Evolutionary conservation across 30 jellyfish, hydroid and myxozoan genomes (phyloP).

Genomic region (Calvadosia cruxmelitensis): DNA sequence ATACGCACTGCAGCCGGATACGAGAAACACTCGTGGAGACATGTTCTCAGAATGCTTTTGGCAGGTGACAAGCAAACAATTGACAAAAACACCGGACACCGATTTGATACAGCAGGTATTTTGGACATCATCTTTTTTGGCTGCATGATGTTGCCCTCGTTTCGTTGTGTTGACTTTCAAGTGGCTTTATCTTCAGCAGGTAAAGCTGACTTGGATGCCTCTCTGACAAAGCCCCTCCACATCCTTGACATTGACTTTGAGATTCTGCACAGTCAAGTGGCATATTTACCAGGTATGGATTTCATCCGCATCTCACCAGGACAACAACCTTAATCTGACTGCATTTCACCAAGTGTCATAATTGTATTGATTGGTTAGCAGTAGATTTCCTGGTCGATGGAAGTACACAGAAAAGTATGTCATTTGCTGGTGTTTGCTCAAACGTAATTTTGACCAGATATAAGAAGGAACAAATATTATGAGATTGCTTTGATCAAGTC

Average conservation of each 20-base stretch:
- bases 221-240: conserved; percentile 41
- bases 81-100: no score
- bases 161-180: conserved; percentile 5
- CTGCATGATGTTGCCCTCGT: background rate
- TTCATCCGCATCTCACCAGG: no score
- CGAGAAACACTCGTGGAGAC: conserved; percentile 59
- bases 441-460: no score
- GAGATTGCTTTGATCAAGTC: no score
- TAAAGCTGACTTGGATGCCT: conserved; percentile 17
- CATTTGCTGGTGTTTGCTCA: no score
- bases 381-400: no score
- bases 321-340: no score
- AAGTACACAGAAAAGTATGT: no score
- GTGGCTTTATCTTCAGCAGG: conserved; percentile 13
- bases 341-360: no score
- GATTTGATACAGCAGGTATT: background rate
- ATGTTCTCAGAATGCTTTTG: conserved; percentile 5
- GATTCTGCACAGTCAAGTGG: conserved; percentile 71
- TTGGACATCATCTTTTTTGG: background rate
- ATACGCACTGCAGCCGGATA: conserved; percentile 35
- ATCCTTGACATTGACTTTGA: conserved; percentile 76
- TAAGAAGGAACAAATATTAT: no score
- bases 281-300: conserved; percentile 59
- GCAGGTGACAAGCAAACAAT: no score
- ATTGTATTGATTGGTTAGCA: no score